phyloP scores from a whole-genome alignment of 2,888 invertebrate genomes.

The Drosophila monieri region DNA sequence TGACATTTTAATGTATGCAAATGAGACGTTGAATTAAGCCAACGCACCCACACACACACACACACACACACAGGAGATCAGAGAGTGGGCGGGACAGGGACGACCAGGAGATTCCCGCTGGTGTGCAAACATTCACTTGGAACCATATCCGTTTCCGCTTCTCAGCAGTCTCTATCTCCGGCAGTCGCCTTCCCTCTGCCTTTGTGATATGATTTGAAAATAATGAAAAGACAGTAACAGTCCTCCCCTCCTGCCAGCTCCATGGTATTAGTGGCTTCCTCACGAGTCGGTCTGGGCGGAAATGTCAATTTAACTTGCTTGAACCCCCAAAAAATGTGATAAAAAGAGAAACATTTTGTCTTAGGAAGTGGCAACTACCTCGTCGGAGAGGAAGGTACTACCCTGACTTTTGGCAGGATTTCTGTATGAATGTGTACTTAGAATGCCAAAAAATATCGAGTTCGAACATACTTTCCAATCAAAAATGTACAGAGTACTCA shows the following conservation, averaged over 20 bases:
- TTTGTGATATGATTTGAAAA: constrained; percentile 77
- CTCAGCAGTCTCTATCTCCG: constrained; percentile 23
- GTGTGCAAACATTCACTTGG: constrained; percentile 60
- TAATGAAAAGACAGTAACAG: constrained; percentile 69
- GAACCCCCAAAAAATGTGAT: constrained; percentile 48
- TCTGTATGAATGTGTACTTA: not conserved
- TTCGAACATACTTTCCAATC: not conserved
- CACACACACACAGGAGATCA: constrained; percentile 33
- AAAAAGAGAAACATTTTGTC: constrained; percentile 24
- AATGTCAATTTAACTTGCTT: constrained; percentile 75
- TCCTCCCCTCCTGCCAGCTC: constrained; percentile 21
- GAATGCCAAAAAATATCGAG: not conserved
- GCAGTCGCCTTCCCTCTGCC: constrained; percentile 8
- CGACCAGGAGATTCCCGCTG: constrained; percentile 15
- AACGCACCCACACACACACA: constrained; percentile 35
- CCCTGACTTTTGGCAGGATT: no score
- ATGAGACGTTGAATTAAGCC: constrained; percentile 78
- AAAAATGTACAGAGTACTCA: not conserved
- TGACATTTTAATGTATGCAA: constrained; percentile 79
- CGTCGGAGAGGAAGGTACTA: not conserved
- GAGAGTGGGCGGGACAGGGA: not conserved
- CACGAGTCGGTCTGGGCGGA: constrained; percentile 50
- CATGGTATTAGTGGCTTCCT: constrained; percentile 20
- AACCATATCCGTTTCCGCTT: constrained; percentile 72
- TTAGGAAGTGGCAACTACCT: not conserved